Base-by-base conservation (phyloP, 2,888 invertebrate species). In the Cynaeus angustus region DNA sequence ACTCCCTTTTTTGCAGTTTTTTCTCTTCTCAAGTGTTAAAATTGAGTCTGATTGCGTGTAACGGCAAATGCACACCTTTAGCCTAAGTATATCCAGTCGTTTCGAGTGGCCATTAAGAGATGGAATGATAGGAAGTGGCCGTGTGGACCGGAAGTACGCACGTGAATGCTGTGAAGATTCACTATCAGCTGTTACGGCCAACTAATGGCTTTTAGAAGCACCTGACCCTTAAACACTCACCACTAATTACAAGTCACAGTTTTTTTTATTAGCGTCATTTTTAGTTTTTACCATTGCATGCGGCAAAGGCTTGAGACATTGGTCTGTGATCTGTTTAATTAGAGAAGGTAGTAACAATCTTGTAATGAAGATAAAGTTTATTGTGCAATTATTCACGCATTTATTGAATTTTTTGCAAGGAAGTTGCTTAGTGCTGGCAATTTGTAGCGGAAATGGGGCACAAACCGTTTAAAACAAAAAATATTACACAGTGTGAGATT, bases 131-230 rank as follows among this genome's bases (percentile, higher is more conserved):
- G 77, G 76, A 78, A 78, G 77, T 79, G 73, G 73, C 76, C 78
- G 76, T 76, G 77, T 76, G 75, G 78, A 79, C 80, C 81, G 81
- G 81, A 81, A 81, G 76, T 78, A 75, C 77, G 76, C 74, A 75
- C 76, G 75, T 78, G 79, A 77, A 76, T 71, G 79, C 79, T 80
- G 81, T 81, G 80, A 81, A 81, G 81, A 81, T 81, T 77, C 78
- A 74, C 77, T 77, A 75, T 77, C 76, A 75, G 78, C 79, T 80
- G 79, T 78, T 78, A 74, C 76, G 75, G 75, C 64, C 76, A 76
- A 77, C 78, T 78, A 78, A 77, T 78, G 78, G 78, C 75, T 76
- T 76, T 78, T 72, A 73, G 74, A 76, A 79, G 77, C 80, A 80
- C 79, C 80, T 80, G 80, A 79, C 78, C 74, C 56, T 66, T 73